Evolutionary conservation across 2,113 vertebrate species (phyloP).

Genomic region (Mugil cephalus): DNA sequence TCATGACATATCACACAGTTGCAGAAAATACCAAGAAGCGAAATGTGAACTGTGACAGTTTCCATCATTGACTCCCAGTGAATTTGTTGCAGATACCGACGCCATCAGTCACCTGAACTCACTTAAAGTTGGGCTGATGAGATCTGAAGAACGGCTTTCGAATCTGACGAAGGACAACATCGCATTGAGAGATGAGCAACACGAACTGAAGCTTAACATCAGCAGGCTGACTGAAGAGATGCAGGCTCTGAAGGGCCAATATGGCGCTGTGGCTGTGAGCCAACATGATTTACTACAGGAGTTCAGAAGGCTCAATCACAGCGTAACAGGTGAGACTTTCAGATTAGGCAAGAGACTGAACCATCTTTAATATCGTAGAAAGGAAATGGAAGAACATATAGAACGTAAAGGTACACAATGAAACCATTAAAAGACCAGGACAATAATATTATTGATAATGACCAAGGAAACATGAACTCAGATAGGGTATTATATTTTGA

Average conservation of each 20-base stretch:
- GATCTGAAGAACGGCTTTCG: neutral
- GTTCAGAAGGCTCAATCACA: neutral
- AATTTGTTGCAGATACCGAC: conserved; percentile 19
- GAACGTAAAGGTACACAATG: no score
- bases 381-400: no score
- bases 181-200: conserved; percentile 21
- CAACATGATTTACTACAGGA: conserved; percentile 15
- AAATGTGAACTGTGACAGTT: neutral
- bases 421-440: neutral
- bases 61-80: neutral
- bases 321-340: conserved; percentile 4
- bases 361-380: neutral
- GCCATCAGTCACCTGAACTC: neutral
- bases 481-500: neutral
- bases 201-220: conserved; percentile 9
- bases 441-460: neutral
- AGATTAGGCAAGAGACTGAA: neutral
- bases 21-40: no score
- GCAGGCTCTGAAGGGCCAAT: conserved; percentile 27
- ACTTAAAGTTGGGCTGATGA: neutral
- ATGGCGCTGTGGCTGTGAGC: neutral
- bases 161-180: conserved; percentile 27
- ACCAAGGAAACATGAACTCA: neutral
- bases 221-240: conserved; percentile 28
- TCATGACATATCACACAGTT: no score